Evolutionary conservation across 1,140 invertebrate genomes (phyloP), one percentile per base, ranked within the genome.

Genomic region (Drosophila sucinea): DNA sequence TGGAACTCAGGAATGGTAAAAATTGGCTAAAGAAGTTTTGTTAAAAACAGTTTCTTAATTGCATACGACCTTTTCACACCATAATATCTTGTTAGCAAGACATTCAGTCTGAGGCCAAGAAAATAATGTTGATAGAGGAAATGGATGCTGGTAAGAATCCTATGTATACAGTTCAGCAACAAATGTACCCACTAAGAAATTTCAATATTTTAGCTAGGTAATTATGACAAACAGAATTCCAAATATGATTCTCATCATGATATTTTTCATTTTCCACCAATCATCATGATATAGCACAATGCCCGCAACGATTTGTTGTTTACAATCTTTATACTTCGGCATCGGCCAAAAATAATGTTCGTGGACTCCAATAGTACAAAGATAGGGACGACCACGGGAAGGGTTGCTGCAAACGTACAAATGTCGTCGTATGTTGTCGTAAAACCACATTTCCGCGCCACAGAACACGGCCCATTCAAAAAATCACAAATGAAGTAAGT

Each of bases 281-380:
- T 51, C 44, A 51, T 8, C 44, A 51, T 51, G 44, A 51, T 51
- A 38, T 38, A n/a, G 35, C 10, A 11, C 35, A 38, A 11, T 25
- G 35, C 35, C 10, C 35, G 17, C 17, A 17, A 17, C 35, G 44
- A 25, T 51, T 51, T 11, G 35, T 51, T 51, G 44, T 51, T 51
- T 51, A 51, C 23, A 51, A 51, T 51, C 44, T 51, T 51, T 27
- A 51, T 27, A 51, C 44, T 51, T 51, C 44, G 44, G 23, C 44
- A 4, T 3, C n/a, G 41, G 41, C n/a, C n/a, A 17, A 44, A 44
- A 23, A 6, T 1, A 44, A 44, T 47, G 1, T 47, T 51, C 44
- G 44, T 7, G 17, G 17, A 17, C 8, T 51, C 44, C 23, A 51
- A 8, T 47, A 47, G 23, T 47, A 17, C 25, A 51, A 51, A 51